phyloP scores from a whole-genome alignment of 2,888 invertebrate species.

The Drosophila aldrichi region DNA sequence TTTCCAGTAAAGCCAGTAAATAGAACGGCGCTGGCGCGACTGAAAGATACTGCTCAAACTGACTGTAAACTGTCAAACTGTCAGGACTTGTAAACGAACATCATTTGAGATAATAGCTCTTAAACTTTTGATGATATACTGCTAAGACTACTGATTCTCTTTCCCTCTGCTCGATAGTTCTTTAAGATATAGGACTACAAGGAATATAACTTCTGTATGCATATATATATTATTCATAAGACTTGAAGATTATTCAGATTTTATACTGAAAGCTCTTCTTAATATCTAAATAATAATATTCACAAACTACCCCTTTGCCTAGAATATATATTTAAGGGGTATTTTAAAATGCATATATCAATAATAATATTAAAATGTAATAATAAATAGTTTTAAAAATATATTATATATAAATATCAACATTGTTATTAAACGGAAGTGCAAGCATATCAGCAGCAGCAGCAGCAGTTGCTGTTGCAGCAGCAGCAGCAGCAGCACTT shows the following conservation, averaged over 20 bases:
- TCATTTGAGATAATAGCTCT: too few relatives aligned
- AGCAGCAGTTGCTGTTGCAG: slow-evolving; percentile 8
- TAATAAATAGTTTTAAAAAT: slow-evolving; percentile 47
- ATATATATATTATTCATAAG: background rate
- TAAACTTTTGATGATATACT: too few relatives aligned
- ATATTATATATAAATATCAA: slow-evolving; percentile 23
- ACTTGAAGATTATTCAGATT: background rate
- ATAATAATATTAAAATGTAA: slow-evolving; percentile 43
- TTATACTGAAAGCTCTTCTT: background rate
- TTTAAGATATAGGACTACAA: too few relatives aligned
- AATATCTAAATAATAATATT: background rate
- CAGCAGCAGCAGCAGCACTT: slow-evolving; percentile 28
- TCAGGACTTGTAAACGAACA: too few relatives aligned
- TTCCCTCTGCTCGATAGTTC: too few relatives aligned
- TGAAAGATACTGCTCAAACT: background rate
- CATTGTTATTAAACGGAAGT: slow-evolving; percentile 68
- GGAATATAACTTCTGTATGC: too few relatives aligned
- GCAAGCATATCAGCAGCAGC: slow-evolving; percentile 47
- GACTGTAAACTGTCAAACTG: background rate
- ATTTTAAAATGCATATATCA: slow-evolving; percentile 9
- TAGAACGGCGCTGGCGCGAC: background rate
- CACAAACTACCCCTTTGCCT: background rate
- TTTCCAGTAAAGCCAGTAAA: background rate
- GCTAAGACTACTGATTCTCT: too few relatives aligned
- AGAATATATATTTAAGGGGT: background rate